Evolutionary conservation across 2,113 vertebrate species (phyloP), one percentile per base, ranked within the genome.

Genomic region (Himantopus leucocephalus): DNA sequence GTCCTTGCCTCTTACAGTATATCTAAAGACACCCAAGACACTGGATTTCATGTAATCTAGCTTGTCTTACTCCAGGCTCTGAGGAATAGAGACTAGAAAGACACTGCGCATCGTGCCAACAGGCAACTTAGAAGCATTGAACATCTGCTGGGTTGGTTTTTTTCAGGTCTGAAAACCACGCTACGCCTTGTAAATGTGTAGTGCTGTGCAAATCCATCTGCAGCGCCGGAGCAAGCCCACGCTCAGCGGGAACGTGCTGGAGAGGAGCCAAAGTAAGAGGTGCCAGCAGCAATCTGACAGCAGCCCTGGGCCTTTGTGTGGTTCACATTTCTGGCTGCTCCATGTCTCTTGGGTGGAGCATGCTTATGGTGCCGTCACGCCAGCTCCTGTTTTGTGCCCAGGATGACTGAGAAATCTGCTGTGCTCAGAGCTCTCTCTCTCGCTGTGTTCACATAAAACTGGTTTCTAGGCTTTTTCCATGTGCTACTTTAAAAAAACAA

Each of bases 161-260:
- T 66, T 53, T 19, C 47, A 23, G 55, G 32, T 82, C 47, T 90
- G 82, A 18, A 67, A 82, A 17, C 24, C 74, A 41, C 1, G 4
- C 74, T 48, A 7, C 0, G 5, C 63, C n/a, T 60, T 32, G 64
- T 41, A 5, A 52, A 6, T 0, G 16, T 5, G 16, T 9, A 5
- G 77, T 5, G 35, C 84, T 29, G 76, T 17, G 35, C 43, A 43
- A 62, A 73, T 17, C 29, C 84, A 43, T 55, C 32, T 14, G 17
- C 41, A 29, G 81, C 1, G 8, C 43, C 0, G 2, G 50, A 56
- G 60, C 1, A 10, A 74, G 90, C 75, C 72, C 75, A 17, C 0
- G 3, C 88, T 78, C 2, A 0, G 58, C 5, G 2, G 73, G 52
- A 76, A 32, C 0, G 7, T 8, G 32, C 75, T 89, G 84, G 76